Conservation (phyloP, 2,888 invertebrate genomes). For the Cheilosia variabilis region DNA sequence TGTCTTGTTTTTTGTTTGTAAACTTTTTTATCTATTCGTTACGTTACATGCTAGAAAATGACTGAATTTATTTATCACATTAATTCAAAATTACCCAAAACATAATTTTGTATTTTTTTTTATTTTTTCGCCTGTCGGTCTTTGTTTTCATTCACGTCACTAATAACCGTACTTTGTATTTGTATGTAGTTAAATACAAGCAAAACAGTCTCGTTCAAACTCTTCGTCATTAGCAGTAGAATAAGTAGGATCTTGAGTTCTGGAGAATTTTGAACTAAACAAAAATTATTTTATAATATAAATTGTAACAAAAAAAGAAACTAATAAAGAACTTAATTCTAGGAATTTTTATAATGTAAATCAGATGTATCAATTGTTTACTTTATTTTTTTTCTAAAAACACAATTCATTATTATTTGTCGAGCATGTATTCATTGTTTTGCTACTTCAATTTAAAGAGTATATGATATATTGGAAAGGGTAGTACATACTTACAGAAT, state of each 20-base stretch:
- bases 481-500: background rate
- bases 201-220: background rate
- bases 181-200: background rate
- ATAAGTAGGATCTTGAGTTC: background rate
- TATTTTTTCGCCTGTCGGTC: background rate
- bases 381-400: constrained; percentile 28
- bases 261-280: constrained; percentile 44
- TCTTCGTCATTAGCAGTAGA: too few species aligned
- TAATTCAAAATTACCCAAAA: constrained; percentile 63
- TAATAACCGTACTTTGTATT: background rate
- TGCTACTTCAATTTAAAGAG: constrained; percentile 26
- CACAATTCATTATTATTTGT: constrained; percentile 45
- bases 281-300: constrained; percentile 21
- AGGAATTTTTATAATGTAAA: constrained; percentile 38
- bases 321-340: constrained; percentile 38
- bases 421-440: constrained; percentile 32
- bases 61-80: constrained; percentile 63
- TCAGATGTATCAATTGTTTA: constrained; percentile 20
- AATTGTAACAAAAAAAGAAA: constrained; percentile 22
- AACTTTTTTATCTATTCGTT: constrained; percentile 22
- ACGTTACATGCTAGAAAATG: constrained; percentile 57
- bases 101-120: background rate
- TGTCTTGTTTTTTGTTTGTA: constrained; percentile 7
- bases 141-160: background rate
- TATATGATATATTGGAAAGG: background rate